Base-by-base conservation (phyloP, 1,140 invertebrate genomes). In the Adelges cooleyi region DNA sequence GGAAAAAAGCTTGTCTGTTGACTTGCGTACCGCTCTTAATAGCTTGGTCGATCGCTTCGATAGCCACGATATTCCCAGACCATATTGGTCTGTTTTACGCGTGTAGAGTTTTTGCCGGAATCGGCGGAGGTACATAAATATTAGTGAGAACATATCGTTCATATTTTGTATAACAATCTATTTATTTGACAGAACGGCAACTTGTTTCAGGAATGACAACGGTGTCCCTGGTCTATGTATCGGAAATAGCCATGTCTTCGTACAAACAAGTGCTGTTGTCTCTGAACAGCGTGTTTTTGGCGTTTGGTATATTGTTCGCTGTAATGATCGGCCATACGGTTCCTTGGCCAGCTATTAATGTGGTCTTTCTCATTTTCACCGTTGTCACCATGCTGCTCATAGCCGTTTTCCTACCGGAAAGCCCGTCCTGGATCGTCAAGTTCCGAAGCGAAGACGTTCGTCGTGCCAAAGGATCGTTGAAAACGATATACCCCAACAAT, bases 1-100 rank as follows among this genome's bases (percentile, higher is more conserved):
- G 85, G 5, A 85, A 80, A 73, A 72, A 66, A 46, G 74, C 81
- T 2, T 77, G 82, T 38, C 71, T 83, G 13, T 36, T 80, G 0
- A 75, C 78, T 1, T 78, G 77, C 15, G 9, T 84, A 10, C 81
- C 83, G 1, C 80, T 79, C 53, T 69, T 80, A 2, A 53, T 78
- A 42, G 80, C 83, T n/a, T 86, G 82, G 81, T 68, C 81, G 8
- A 51, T 85, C 3, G 70, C 73, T 18, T 67, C 70, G 10, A 42
- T 62, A 20, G 51, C 46, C 3, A n/a, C 51, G 0, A 11, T 33
- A 33, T 33, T 33, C 11, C 44, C 27, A 11, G 33, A 54, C 29
- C 20, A 65, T 13, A 44, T 70, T 3, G 38, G 40, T 65, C 51
- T 69, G 4, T 29, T 72, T 1, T 82, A 80, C 54, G 46, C 74